phyloP scores from a whole-genome alignment of 2,888 invertebrate species.

The Zygaena filipendulae region DNA sequence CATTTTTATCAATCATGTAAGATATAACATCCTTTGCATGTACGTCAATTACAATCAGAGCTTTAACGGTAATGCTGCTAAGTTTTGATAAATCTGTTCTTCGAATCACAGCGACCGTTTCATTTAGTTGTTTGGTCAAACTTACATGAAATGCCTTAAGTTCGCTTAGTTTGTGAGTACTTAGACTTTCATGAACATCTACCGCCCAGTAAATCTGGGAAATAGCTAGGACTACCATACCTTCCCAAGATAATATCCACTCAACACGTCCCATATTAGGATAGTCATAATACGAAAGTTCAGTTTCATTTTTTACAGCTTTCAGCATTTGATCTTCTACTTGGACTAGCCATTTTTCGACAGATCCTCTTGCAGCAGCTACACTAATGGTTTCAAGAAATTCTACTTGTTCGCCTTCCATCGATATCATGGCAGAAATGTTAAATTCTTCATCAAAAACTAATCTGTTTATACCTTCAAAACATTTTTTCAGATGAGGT shows the following conservation, averaged over 20 bases:
- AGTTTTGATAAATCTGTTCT: slow-evolving; percentile 77
- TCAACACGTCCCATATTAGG: slow-evolving; percentile 64
- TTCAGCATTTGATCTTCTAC: slow-evolving; percentile 85
- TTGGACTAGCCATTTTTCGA: slow-evolving; percentile 87
- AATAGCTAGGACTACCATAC: slow-evolving; percentile 83
- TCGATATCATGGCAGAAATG: slow-evolving; percentile 82
- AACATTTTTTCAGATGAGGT: slow-evolving; percentile 88
- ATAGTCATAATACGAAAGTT: slow-evolving; percentile 74
- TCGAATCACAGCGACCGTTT: slow-evolving; percentile 79
- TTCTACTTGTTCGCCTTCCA: slow-evolving; percentile 77
- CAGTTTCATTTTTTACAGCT: slow-evolving; percentile 76
- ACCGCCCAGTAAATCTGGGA: slow-evolving; percentile 87
- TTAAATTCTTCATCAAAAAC: slow-evolving; percentile 77
- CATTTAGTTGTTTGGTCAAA: slow-evolving; percentile 73
- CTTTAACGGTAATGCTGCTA: slow-evolving; percentile 80
- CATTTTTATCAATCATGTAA: slow-evolving; percentile 71
- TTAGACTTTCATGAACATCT: slow-evolving; percentile 77
- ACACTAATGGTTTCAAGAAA: slow-evolving; percentile 73
- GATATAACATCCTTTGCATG: slow-evolving; percentile 86
- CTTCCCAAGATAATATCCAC: slow-evolving; percentile 84
- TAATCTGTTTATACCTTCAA: slow-evolving; percentile 84
- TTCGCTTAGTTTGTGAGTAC: slow-evolving; percentile 63
- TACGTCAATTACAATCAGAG: slow-evolving; percentile 86
- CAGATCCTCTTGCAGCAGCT: slow-evolving; percentile 80
- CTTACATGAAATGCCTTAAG: slow-evolving; percentile 65